Conservation (phyloP, 2,113 vertebrate species). For the Peromyscus leucopus region DNA sequence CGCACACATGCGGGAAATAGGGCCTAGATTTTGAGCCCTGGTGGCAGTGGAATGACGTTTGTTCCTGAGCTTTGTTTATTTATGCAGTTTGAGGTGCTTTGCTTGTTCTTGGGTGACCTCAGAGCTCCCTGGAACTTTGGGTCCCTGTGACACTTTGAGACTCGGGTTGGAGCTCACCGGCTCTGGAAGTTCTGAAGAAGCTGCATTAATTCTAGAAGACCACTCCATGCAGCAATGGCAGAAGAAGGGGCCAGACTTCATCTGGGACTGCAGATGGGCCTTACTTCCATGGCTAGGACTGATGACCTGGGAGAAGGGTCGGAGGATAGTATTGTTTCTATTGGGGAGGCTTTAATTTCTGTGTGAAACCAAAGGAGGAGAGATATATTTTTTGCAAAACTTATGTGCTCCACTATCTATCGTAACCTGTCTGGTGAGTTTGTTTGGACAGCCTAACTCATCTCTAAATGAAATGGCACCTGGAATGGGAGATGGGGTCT, state of each 20-base stretch:
- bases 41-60: not conserved
- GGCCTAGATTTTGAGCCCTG: slow-evolving; percentile 39
- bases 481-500: not conserved
- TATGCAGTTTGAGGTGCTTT: slow-evolving; percentile 58
- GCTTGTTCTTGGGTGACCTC: slow-evolving; percentile 15
- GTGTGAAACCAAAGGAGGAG: slow-evolving; percentile 78
- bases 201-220: not conserved
- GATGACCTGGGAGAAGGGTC: not conserved
- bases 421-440: slow-evolving; percentile 51
- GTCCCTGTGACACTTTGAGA: not conserved
- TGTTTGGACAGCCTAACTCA: slow-evolving; percentile 28
- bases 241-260: slow-evolving; percentile 36
- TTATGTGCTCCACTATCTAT: slow-evolving; percentile 5
- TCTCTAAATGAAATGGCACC: not conserved
- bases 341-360: slow-evolving; percentile 61
- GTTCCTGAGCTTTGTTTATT: slow-evolving; percentile 36
- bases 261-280: not conserved
- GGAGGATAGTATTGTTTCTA: not conserved
- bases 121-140: slow-evolving; percentile 65
- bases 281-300: not conserved
- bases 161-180: not conserved
- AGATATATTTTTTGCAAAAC: slow-evolving; percentile 68
- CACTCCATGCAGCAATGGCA: not conserved
- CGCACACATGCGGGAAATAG: not conserved
- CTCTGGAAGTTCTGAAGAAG: slow-evolving; percentile 32